Base-by-base conservation (phyloP, 2,113 vertebrate genomes). In the Pteruthius melanotis region DNA sequence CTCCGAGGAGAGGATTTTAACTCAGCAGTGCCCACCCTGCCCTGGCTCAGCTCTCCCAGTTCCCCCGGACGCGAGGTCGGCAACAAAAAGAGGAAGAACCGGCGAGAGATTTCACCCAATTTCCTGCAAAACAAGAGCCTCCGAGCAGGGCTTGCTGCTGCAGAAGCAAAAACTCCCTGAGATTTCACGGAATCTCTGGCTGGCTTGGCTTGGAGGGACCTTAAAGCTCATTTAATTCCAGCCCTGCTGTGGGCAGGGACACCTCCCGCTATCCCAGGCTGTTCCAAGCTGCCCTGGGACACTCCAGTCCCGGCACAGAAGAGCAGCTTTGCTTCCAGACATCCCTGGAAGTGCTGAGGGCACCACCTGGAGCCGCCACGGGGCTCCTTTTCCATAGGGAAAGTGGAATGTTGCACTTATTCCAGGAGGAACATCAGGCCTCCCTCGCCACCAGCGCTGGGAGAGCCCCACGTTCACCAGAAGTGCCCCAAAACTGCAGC, bases 381-480 rank as follows among this genome's bases (percentile, higher is more conserved):
- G 39, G 42, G 65, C 75, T 85, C 40, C 14, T 13, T 16, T 12
- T 12, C 61, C 81, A 6, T 0, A 4, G 1, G 1, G 8, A 61
- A 16, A 28, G 31, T 2, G 11, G 40, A 21, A n/a, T 0, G 1
- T 0, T 45, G 47, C 15, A 6, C 18, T 13, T 23, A 5, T 53
- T 37, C 20, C 89, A 14, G 3, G 1, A 16, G 85, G 56, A 68
- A 42, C 8, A 28, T 3, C 24, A 37, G 53, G 12, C 11, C 3
- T n/a, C 37, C 12, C 56, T 3, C 6, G 26, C n/a, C 8, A 22
- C 3, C 21, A 0, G 7, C 0, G 0, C 65, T 44, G 47, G 57
- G 47, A 83, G 22, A 61, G 11, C 44, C 11, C 10, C 52, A 11
- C 2, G 1, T 2, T 9, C 39, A 78, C n/a, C 47, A 30, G 49